Percentiles rank a stretch among this genome's conserved stretches.
These are phyloP conservation scores for Dromaius novaehollandiae DNA, from an alignment of 2,113 vertebrate genomes.

Conservation along the genomic window DNA sequence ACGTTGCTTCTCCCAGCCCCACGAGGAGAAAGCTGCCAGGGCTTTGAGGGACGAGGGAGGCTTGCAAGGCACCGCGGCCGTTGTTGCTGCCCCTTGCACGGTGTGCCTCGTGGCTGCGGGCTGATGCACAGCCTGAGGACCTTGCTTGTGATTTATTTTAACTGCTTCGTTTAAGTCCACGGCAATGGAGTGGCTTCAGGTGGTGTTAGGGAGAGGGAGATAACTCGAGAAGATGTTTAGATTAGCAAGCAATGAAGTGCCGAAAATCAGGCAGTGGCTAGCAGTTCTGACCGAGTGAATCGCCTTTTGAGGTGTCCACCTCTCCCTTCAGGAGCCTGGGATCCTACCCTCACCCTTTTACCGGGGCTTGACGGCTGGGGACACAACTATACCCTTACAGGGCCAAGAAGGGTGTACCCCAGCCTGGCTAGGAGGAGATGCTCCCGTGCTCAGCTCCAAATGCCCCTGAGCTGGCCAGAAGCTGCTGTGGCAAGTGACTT, in stretches of 20 bases:
- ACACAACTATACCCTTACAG: background rate
- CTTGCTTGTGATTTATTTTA: background rate
- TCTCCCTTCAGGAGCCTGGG: background rate
- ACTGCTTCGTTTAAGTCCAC: background rate
- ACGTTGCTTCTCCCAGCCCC: background rate
- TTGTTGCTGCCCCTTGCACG: background rate
- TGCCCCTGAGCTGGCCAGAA: background rate
- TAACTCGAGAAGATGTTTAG: background rate
- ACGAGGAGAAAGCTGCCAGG: no score
- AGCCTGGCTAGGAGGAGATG: background rate
- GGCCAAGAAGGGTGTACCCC: background rate
- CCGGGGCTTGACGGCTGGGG: rapidly evolving
- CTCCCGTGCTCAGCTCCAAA: background rate
- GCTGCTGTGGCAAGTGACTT: background rate
- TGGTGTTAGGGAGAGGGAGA: rapidly evolving
- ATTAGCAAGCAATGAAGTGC: no score
- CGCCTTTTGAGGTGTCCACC: background rate
- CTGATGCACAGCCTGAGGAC: background rate
- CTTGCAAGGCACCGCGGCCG: background rate
- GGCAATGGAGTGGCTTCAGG: background rate
- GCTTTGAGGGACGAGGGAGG: background rate
- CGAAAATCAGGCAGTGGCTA: no score
- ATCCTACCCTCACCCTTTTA: background rate
- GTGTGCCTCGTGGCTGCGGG: background rate
- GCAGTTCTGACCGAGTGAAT: background rate